Percentiles rank a stretch among this genome's conserved stretches.
Conservation (phyloP, 1,140 invertebrate genomes). For the Coenobita brevimanus region DNA sequence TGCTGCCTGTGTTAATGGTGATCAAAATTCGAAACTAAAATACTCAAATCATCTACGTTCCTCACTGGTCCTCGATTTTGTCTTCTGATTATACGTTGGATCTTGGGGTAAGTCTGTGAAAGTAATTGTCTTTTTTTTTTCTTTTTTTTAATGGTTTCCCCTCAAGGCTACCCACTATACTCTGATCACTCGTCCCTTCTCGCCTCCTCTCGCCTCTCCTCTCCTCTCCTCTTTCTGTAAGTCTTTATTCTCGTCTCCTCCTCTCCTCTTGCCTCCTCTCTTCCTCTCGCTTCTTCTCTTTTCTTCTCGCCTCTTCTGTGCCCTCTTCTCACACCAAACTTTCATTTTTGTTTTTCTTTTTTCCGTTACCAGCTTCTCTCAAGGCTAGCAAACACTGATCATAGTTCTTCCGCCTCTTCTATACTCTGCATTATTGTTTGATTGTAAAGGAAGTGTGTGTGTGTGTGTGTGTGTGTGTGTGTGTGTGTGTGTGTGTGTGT, state of each 20-base stretch:
- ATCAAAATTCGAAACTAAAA: no score
- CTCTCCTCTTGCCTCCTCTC: neutral
- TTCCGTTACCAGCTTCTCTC: neutral
- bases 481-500: neutral
- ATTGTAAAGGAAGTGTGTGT: neutral
- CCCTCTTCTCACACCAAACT: neutral
- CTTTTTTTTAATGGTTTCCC: no score
- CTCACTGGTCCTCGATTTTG: no score
- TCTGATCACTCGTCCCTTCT: neutral
- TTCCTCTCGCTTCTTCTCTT: neutral
- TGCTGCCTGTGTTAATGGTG: no score
- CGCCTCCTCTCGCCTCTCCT: neutral
- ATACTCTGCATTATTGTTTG: neutral
- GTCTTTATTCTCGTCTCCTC: neutral
- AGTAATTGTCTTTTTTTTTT: no score
- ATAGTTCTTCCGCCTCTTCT: neutral
- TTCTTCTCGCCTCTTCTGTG: neutral
- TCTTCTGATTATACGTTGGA: no score
- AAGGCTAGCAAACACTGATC: neutral
- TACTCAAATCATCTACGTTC: no score
- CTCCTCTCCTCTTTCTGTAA: neutral
- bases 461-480: neutral
- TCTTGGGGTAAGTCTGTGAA: no score
- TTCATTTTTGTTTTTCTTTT: neutral
- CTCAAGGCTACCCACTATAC: no score